phyloP scores from a whole-genome alignment of 2,888 invertebrate species.

The Orthosia gracilis region DNA sequence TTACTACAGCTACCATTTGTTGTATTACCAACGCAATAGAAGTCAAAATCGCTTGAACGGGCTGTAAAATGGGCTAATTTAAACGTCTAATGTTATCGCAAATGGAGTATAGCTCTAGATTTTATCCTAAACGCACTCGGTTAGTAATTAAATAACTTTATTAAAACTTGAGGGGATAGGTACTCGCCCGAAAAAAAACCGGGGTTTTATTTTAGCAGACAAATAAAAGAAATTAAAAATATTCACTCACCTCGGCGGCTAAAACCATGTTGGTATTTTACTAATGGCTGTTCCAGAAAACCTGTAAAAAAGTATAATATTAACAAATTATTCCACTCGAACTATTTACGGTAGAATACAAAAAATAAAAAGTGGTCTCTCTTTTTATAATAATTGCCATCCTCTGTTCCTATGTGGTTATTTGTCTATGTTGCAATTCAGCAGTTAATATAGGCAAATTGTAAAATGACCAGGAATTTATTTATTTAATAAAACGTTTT shows the following conservation, averaged over 20 bases:
- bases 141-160: no score
- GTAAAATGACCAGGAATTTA: conserved; percentile 11
- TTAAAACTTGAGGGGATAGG: no score
- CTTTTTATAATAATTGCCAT: conserved; percentile 27
- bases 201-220: not conserved
- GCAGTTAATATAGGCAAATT: not conserved
- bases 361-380: not conserved
- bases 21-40: no score
- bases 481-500: no score
- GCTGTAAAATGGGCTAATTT: no score
- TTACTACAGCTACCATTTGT: no score
- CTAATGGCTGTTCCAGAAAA: conserved; percentile 23
- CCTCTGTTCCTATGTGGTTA: not conserved
- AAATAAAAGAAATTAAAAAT: not conserved
- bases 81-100: no score
- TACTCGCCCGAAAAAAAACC: no score
- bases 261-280: conserved; percentile 38
- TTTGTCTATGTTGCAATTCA: not conserved
- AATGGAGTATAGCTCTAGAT: no score
- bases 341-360: not conserved
- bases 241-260: conserved; percentile 37
- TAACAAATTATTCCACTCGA: not conserved
- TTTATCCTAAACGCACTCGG: no score
- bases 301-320: conserved; percentile 9
- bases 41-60: no score